Percentiles rank a stretch among this genome's conserved stretches.
Conservation (phyloP, 92 coral and sea anemone species). For the Pocillopora meandrina region DNA sequence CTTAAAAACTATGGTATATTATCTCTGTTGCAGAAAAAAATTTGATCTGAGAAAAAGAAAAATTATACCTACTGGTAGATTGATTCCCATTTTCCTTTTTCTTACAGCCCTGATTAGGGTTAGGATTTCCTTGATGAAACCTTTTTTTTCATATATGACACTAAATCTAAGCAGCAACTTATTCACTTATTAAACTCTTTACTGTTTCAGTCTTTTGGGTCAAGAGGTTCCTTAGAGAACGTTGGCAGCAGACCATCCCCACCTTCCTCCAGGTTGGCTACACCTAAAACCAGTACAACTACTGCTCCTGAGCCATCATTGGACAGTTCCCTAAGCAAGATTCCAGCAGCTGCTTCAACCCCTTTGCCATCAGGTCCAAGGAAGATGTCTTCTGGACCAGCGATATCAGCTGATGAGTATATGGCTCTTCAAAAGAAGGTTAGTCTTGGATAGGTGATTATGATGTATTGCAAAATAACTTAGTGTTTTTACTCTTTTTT, state of each 20-base stretch:
- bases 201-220: conserved; percentile 71
- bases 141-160: neutral
- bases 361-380: conserved; percentile 29
- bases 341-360: conserved; percentile 22
- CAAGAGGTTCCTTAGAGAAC: conserved; percentile 87
- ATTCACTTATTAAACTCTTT: neutral
- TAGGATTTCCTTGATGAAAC: no score
- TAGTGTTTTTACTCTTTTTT: no score
- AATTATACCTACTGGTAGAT: no score
- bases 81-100: no score
- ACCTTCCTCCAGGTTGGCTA: conserved; percentile 52
- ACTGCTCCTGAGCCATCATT: conserved; percentile 26
- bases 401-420: conserved; percentile 86
- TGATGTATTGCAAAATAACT: neutral
- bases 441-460: neutral
- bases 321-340: conserved; percentile 24
- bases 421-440: conserved; percentile 86
- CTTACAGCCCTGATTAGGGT: no score
- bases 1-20: no score
- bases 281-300: conserved; percentile 56
- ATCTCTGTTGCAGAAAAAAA: no score
- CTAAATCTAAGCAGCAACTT: neutral
- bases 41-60: no score
- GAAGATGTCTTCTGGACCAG: conserved; percentile 50
- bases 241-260: conserved; percentile 37